phyloP scores from a whole-genome alignment of 1,140 invertebrate genomes.

The Mylabris phalerata region DNA sequence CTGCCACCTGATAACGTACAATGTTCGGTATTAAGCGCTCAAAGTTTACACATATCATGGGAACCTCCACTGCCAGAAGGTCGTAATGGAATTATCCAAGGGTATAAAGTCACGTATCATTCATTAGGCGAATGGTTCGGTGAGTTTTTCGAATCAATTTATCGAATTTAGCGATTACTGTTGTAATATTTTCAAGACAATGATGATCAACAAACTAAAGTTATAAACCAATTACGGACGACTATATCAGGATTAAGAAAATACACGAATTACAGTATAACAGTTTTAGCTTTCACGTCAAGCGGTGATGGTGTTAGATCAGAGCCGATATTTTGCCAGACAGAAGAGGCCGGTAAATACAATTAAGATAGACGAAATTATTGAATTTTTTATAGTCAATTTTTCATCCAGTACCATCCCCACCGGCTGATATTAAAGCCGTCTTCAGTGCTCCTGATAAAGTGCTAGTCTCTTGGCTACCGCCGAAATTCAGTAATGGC shows the following conservation, averaged over 20 bases:
- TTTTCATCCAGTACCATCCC: constrained; percentile 63
- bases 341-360: constrained; percentile 78
- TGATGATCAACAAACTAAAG: constrained; percentile 57
- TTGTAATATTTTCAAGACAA: constrained; percentile 41
- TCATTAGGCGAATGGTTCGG: constrained; percentile 63
- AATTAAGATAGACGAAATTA: neutral
- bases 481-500: constrained; percentile 67
- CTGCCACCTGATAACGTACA: constrained; percentile 70
- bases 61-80: constrained; percentile 72
- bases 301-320: constrained; percentile 84
- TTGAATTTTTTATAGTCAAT: neutral
- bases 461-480: constrained; percentile 82
- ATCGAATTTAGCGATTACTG: no score
- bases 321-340: constrained; percentile 76
- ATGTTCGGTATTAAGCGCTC: constrained; percentile 70
- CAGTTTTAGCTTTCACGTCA: constrained; percentile 78
- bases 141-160: constrained; percentile 40
- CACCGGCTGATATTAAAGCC: constrained; percentile 82
- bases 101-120: constrained; percentile 79
- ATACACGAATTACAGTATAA: constrained; percentile 91
- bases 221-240: constrained; percentile 59
- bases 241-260: constrained; percentile 63
- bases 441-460: constrained; percentile 74
- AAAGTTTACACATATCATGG: constrained; percentile 81
- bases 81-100: constrained; percentile 79